Percentiles rank a stretch among this genome's conserved stretches.
phyloP scores from a whole-genome alignment of 1,140 invertebrate genomes.

The Vanessa atalanta region DNA sequence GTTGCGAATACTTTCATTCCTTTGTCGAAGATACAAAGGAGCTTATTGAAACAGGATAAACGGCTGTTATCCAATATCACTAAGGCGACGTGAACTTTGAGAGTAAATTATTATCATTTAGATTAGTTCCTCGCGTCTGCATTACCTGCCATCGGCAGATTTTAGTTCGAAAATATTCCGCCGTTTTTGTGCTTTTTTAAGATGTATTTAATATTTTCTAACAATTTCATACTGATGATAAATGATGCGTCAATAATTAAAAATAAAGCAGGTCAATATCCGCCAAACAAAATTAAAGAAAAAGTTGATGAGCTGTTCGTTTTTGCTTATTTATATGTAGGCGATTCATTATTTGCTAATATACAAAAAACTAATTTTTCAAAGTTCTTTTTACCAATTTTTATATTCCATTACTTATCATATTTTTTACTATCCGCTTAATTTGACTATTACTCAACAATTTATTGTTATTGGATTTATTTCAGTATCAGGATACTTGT shows the following conservation, averaged over 20 bases:
- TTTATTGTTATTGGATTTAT: no score
- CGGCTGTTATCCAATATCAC: slow-evolving; percentile 41
- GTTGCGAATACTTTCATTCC: slow-evolving; percentile 31
- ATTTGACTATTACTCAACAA: no score
- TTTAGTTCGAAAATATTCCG: slow-evolving; percentile 9
- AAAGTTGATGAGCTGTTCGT: no score
- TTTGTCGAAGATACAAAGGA: slow-evolving; percentile 44
- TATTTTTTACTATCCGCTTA: no score
- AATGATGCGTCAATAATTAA: neutral
- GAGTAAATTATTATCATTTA: slow-evolving; percentile 40
- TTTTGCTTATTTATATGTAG: no score
- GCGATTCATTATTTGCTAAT: no score
- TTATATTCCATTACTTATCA: no score
- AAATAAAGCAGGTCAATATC: no score
- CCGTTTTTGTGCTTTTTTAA: neutral
- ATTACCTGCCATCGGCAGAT: slow-evolving; percentile 21
- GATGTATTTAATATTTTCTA: neutral
- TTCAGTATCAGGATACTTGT: no score
- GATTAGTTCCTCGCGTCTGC: slow-evolving; percentile 31
- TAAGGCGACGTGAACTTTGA: slow-evolving; percentile 28
- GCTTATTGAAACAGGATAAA: slow-evolving; percentile 50
- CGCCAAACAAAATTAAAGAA: no score
- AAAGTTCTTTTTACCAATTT: no score
- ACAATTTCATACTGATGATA: neutral
- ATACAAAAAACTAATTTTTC: no score